Evolutionary conservation across 2,113 vertebrate genomes (phyloP).

Genomic region (Nycticorax nycticorax): DNA sequence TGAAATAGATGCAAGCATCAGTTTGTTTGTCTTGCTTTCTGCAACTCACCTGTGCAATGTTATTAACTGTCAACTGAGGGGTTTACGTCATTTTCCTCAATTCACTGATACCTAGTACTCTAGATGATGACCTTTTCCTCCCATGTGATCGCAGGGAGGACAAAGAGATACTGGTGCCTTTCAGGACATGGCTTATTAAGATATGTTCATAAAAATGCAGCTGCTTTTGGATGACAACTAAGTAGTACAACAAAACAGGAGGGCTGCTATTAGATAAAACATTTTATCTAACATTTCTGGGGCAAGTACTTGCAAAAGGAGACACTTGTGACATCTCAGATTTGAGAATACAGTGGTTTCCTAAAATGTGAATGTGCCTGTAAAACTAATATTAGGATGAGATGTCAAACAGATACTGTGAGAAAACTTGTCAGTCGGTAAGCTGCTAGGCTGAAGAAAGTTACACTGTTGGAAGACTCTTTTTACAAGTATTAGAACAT

Average conservation of each 20-base stretch:
- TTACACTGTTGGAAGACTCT: neutral
- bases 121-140: neutral
- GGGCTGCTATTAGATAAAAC: constrained; percentile 24
- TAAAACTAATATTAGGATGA: constrained; percentile 28
- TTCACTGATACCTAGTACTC: neutral
- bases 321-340: constrained; percentile 33
- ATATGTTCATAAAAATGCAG: neutral
- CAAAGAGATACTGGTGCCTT: neutral
- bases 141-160: neutral
- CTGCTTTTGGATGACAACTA: constrained; percentile 12
- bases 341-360: constrained; percentile 18
- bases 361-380: constrained; percentile 1
- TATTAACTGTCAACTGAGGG: neutral
- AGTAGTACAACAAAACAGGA: neutral
- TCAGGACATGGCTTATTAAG: neutral
- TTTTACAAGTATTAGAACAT: neutral
- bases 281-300: constrained; percentile 48
- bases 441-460: neutral
- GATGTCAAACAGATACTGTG: neutral
- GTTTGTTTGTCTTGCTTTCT: neutral
- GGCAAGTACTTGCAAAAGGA: constrained; percentile 23
- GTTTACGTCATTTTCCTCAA: neutral
- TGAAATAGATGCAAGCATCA: neutral
- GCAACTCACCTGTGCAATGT: neutral
- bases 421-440: constrained; percentile 15